A percentile compares a stretch with the other conserved stretches of the same genome.
Evolutionary conservation across 2,113 vertebrate genomes (phyloP).

Genomic region (Baryphthengus martii): DNA sequence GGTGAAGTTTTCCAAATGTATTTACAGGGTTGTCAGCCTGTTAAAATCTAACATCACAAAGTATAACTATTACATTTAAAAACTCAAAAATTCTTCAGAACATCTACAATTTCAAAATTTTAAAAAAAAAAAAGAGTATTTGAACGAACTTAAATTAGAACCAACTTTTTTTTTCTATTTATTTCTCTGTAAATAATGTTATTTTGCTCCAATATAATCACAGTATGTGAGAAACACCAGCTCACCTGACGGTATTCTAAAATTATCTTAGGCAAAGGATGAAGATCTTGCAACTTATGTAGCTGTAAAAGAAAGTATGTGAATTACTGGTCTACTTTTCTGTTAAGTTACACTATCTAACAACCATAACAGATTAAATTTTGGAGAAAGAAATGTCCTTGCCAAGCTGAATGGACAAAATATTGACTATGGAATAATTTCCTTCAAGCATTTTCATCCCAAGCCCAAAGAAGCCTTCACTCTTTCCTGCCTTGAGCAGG

Average conservation of each 20-base stretch:
- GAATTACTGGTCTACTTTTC: not conserved
- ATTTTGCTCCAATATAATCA: not conserved
- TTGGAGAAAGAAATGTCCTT: not conserved
- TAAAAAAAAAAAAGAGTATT: not conserved
- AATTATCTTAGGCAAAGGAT: conserved; percentile 90
- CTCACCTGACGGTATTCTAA: conserved; percentile 89
- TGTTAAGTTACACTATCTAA: not conserved
- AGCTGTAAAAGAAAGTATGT: conserved; percentile 72
- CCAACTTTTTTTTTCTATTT: not conserved
- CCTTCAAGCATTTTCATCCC: not conserved
- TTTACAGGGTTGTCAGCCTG: not conserved
- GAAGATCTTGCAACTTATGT: conserved; percentile 83
- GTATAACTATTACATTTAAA: not conserved
- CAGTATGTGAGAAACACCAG: not conserved
- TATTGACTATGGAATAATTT: not conserved
- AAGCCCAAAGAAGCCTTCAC: not conserved
- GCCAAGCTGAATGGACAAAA: not conserved
- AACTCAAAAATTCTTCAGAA: not conserved
- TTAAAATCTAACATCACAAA: not conserved
- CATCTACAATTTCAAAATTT: not conserved
- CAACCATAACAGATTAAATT: not conserved
- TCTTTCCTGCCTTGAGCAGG: not conserved
- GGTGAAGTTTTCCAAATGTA: not conserved
- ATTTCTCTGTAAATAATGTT: not conserved
- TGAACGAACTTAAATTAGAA: not conserved